Percentiles rank a stretch among this genome's conserved stretches.
phyloP scores from a whole-genome alignment of 2,113 vertebrate species.

The Syngnathus scovelli region DNA sequence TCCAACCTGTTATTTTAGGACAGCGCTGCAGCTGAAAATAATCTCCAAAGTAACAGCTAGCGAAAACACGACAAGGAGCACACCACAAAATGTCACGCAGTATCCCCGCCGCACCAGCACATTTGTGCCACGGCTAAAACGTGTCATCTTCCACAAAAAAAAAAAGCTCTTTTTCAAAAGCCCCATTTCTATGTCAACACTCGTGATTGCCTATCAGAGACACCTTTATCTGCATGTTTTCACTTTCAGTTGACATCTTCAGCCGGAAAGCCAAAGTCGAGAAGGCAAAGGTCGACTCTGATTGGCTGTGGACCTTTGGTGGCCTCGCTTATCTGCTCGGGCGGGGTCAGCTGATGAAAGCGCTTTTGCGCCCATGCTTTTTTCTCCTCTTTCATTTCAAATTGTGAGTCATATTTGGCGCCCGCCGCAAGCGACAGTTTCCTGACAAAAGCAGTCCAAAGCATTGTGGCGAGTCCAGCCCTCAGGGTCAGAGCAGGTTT shows the following conservation, averaged over 20 bases:
- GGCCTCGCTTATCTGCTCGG: too few species aligned
- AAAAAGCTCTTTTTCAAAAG: too few species aligned
- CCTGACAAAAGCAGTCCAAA: conserved; percentile 22
- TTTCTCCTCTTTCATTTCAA: neutral
- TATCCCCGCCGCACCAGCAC: neutral
- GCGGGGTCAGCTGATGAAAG: too few species aligned
- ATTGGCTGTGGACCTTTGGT: too few species aligned
- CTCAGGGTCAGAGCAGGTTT: conserved; percentile 24
- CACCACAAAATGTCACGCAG: conserved; percentile 12
- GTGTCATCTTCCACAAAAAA: neutral
- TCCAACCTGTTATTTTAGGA: conserved; percentile 20
- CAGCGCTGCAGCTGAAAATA: conserved; percentile 17
- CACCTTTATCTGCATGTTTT: too few species aligned
- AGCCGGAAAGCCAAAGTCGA: too few species aligned
- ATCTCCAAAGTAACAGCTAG: neutral
- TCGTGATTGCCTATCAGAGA: too few species aligned
- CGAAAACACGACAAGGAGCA: conserved; percentile 11
- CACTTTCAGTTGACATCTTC: too few species aligned
- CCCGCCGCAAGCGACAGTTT: conserved; percentile 1
- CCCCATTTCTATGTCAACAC: too few species aligned
- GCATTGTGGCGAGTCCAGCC: conserved; percentile 19
- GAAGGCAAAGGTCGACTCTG: too few species aligned
- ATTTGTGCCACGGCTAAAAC: conserved; percentile 13
- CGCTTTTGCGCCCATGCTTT: neutral
- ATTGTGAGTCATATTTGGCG: neutral